Percentiles rank a stretch among this genome's conserved stretches.
Conservation (phyloP, 2,113 vertebrate species). For the Acanthochromis polyacanthus region DNA sequence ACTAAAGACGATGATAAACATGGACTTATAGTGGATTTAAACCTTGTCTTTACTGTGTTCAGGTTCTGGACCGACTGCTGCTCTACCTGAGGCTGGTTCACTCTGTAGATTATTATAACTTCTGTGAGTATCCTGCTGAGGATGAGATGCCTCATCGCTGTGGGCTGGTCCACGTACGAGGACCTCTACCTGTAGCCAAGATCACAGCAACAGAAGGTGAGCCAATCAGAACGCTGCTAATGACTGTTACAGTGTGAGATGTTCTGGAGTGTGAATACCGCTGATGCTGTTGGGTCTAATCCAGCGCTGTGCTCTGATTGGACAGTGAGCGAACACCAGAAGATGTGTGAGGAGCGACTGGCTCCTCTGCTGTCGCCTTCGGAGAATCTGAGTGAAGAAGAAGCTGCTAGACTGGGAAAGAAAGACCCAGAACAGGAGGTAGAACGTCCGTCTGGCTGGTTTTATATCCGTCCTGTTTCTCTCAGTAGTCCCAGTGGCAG, state of each 20-base stretch:
- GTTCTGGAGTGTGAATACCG: too few species aligned
- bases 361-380: constrained; percentile 85
- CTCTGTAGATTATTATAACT: constrained; percentile 94
- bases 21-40: neutral
- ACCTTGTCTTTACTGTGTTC: neutral
- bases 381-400: constrained; percentile 89
- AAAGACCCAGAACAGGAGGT: constrained; percentile 92
- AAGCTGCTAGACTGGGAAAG: constrained; percentile 88
- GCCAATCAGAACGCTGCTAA: too few species aligned
- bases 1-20: too few species aligned
- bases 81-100: constrained; percentile 93
- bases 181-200: constrained; percentile 89
- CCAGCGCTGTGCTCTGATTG: constrained; percentile 42
- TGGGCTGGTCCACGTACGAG: constrained; percentile 92
- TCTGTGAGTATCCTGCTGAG: constrained; percentile 91
- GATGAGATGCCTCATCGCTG: constrained; percentile 97
- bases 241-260: too few species aligned
- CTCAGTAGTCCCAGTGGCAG: neutral
- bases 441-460: too few species aligned
- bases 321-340: constrained; percentile 90
- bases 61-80: constrained; percentile 93
- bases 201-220: constrained; percentile 89
- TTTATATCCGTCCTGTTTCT: neutral
- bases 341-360: constrained; percentile 91
- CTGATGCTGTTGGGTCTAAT: too few species aligned